Evolutionary conservation across 2,888 invertebrate genomes (phyloP).

Genomic region (Andricus curvator): DNA sequence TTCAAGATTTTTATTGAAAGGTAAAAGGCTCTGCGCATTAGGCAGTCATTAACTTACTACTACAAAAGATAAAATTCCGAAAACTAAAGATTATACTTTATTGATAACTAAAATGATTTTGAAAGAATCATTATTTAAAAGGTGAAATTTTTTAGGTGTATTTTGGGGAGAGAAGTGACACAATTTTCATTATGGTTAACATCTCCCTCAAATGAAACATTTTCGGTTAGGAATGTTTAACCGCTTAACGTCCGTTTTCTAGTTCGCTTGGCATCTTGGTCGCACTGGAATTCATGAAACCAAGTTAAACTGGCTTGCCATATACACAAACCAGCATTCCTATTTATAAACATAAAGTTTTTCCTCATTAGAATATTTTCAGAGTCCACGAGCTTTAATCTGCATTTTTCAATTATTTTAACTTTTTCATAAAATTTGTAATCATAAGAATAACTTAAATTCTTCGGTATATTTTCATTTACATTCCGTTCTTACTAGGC

Average conservation of each 20-base stretch:
- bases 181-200: constrained; percentile 7
- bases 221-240: constrained; percentile 33
- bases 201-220: constrained; percentile 29
- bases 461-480: too few relatives aligned
- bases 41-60: too few relatives aligned
- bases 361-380: not conserved
- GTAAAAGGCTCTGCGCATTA: too few relatives aligned
- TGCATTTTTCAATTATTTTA: too few relatives aligned
- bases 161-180: not conserved
- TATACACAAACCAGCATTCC: not conserved
- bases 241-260: constrained; percentile 10
- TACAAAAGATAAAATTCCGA: too few relatives aligned
- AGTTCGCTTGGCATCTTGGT: constrained; percentile 18
- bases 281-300: constrained; percentile 25
- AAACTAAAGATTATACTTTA: too few relatives aligned
- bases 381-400: too few relatives aligned
- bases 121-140: not conserved
- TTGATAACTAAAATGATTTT: not conserved
- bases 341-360: not conserved
- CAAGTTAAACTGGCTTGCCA: constrained; percentile 2
- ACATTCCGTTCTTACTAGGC: too few relatives aligned
- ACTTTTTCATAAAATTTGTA: too few relatives aligned
- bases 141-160: not conserved
- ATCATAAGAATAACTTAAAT: too few relatives aligned
- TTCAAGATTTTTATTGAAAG: too few relatives aligned